Base-by-base conservation (phyloP, 2,888 invertebrate species). In the Ichneumoninae sp. region DNA sequence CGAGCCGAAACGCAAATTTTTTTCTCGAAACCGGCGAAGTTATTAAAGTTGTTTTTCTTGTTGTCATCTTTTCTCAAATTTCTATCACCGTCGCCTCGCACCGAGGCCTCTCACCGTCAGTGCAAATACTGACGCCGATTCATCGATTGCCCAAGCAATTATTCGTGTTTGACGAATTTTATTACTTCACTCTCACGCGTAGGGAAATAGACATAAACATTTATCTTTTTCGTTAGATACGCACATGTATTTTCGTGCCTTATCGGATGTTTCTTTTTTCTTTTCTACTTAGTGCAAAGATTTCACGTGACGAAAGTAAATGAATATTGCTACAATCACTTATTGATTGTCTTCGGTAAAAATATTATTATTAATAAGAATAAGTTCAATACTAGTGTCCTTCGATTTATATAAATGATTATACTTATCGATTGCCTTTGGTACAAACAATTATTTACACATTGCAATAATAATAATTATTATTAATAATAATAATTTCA, bases 1-100 rank as follows among this genome's bases (percentile, higher is more conserved):
- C 44, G 66, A 72, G 54, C 13, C 66, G 66, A 72, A 72, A 54
- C 57, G 19, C 33, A 36, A 52, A 19, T 44, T 36, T 65, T 79
- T 26, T 79, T 52, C 57, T 57, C 26, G 22, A 22, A 26, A 57
- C 22, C 22, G 44, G 22, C 57, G 57, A 26, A 26, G 22, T 13
- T 26, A 57, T 57, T 57, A 26, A 57, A 22, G 22, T 13, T 57
- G 22, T 22, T 22, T 57, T 26, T 62, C 33, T 33, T 62, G 5
- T 40, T 40, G 40, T 40, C 40, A 10, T 40, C 8, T 40, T 40
- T 40, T 40, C 40, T 40, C 40, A 10, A 40, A 40, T 40, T 16
- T 60, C 26, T 16, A 30, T 26, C 60, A 26, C 6, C 30, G 7
- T 30, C 13, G 30, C 13, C 60, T 26, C 26, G 26, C 7, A 30